These are phyloP conservation scores for Kradibia gibbosae DNA, from an alignment of 1,140 invertebrate species.

Conservation along the genomic window DNA sequence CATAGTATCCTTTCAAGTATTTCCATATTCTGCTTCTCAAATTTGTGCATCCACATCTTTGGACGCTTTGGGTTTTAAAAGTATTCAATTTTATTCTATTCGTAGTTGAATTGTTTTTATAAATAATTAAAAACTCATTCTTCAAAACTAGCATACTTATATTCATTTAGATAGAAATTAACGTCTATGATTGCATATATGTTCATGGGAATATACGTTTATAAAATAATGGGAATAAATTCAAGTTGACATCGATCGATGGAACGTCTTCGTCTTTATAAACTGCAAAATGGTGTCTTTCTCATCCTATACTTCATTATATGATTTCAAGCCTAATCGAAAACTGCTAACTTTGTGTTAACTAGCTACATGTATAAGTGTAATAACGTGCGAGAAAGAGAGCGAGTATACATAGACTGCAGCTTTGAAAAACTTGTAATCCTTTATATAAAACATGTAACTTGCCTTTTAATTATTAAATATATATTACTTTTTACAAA, in stretches of 20 bases:
- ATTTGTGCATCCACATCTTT: background rate
- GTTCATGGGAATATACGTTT: background rate
- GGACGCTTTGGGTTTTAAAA: slow-evolving; percentile 33
- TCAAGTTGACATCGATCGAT: background rate
- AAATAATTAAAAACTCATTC: slow-evolving; percentile 11
- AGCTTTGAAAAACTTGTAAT: no score
- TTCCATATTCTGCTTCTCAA: background rate
- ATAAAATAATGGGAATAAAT: background rate
- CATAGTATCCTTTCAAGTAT: background rate
- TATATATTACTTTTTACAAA: no score
- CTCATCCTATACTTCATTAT: slow-evolving; percentile 39
- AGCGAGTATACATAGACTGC: no score
- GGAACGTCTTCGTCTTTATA: background rate
- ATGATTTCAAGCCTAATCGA: background rate
- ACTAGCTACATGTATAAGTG: no score
- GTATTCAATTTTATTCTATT: slow-evolving; percentile 40
- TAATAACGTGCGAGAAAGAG: no score
- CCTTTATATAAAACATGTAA: no score
- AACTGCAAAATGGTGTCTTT: background rate
- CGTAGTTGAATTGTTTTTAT: slow-evolving; percentile 39
- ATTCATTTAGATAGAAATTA: background rate
- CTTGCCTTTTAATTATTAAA: no score
- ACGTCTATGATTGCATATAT: background rate
- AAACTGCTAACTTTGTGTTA: background rate
- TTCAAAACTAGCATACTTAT: background rate